Base-by-base conservation (phyloP, 2,888 invertebrate genomes). In the Cephalotes varians region DNA sequence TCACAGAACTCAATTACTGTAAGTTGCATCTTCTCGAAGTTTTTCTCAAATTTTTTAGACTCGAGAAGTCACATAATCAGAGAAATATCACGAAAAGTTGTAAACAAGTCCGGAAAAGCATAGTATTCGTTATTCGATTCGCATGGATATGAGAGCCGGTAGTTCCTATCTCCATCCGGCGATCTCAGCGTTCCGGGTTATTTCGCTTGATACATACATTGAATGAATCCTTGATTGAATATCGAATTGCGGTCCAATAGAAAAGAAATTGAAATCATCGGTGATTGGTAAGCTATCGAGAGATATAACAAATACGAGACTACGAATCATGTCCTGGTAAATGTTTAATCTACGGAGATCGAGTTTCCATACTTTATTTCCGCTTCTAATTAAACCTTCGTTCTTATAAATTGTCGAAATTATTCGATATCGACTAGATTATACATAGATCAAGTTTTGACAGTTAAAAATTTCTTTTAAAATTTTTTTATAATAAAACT, bases 261-360 rank as follows among this genome's bases (percentile, higher is more conserved):
- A 83, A 87, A 87, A 85, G 56, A 74, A 72, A 87, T 85, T 87
- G 87, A 56, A 83, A 83, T 87, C 74, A 58, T 10, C 40, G 40
- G 2, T 69, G 77, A 72, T 69, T 44, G 60, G 40, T 49, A 34
- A 25, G n/a, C 47, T 54, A 71, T 44, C 56, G 44, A 79, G 31
- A 56, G 69, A 44, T 44, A 69, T 40, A 21, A 69, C 69, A 77
- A 69, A 77, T 65, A 76, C 67, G 15, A 54, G 15, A 3, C 2
- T 49, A 65, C 34, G 40, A 21, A 65, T 71, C 56, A 71, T 56
- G 12, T 44, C 0, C n/a, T 7, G 15, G 18, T 21, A 67, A 31
- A 71, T 69, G 34, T 69, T 69, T 71, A 79, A 56, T 56, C 51
- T 31, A 25, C 34, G 18, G 40, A 7, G 12, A 79, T 71, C 5